phyloP scores from a whole-genome alignment of 1,140 invertebrate species.

The Macrobrachium rosenbergii region DNA sequence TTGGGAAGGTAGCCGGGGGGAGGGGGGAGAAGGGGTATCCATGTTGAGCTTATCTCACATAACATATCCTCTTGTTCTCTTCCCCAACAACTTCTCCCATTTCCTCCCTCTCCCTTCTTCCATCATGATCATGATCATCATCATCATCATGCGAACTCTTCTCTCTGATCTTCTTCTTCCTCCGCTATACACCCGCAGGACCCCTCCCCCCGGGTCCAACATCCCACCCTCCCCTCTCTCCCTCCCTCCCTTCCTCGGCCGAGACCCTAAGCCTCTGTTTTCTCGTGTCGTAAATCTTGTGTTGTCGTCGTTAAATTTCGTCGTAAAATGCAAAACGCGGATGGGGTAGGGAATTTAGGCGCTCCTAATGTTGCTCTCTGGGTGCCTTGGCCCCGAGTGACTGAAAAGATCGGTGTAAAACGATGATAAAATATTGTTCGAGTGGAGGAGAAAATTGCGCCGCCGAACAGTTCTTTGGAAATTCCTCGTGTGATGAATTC shows the following conservation, averaged over 20 bases:
- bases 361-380: constrained; percentile 26
- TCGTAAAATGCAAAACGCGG: constrained; percentile 46
- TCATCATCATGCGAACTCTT: not conserved
- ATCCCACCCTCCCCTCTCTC: not conserved
- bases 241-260: not conserved
- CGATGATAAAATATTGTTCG: too few species aligned
- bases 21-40: too few species aligned
- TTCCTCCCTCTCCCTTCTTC: not conserved
- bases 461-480: too few species aligned
- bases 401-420: too few species aligned
- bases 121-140: not conserved
- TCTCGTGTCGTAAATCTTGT: constrained; percentile 43
- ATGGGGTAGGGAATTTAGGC: constrained; percentile 33
- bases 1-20: too few species aligned
- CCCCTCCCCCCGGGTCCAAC: not conserved
- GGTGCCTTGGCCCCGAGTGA: not conserved
- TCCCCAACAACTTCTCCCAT: too few species aligned
- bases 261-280: constrained; percentile 39
- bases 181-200: too few species aligned
- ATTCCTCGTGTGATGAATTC: too few species aligned
- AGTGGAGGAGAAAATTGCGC: too few species aligned
- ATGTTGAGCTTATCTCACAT: too few species aligned
- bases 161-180: not conserved
- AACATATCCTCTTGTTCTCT: too few species aligned
- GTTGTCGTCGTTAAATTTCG: constrained; percentile 56